Evolutionary conservation across 2,113 vertebrate genomes (phyloP), one percentile per base, ranked within the genome.

Genomic region (Ptychochromis oligacanthus): DNA sequence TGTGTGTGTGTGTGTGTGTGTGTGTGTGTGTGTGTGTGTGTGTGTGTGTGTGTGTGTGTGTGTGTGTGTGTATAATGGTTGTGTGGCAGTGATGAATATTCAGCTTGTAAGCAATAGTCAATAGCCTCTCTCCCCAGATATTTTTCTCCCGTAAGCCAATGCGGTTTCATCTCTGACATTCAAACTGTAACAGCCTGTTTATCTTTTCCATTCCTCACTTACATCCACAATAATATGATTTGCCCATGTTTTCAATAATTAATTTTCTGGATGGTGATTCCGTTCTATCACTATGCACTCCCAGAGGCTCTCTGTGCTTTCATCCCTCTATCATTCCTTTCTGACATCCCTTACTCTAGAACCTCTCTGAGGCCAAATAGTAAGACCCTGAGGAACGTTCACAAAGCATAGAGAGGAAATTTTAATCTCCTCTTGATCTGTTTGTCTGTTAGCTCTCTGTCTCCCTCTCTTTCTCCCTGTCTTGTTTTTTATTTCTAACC

Each of bases 221-320:
- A 88, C 90, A 92, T 83, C 83, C 91, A 87, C 90, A 90, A 90
- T 87, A 88, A 93, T 89, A 87, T 77, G 86, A 93, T 92, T 92
- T 86, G 75, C 80, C 62, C 78, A 24, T 92, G 89, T 92, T 92
- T 92, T 93, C 91, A 93, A 90, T 93, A 93, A 93, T 93, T 92
- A 84, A 94, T 94, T 93, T 95, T 93, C 79, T 92, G 90, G 81
- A 84, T 88, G 89, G 80, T 85, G 85, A 91, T 84, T 90, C 91
- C 20, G 38, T 64, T 92, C 79, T 75, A 87, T 86, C 83, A 26
- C 43, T n/a, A 18, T 24, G 2, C 86, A 72, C 78, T 87, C 90
- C 92, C 89, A 57, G 10, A 88, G 92, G 93, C 87, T 34, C 22
- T 60, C 17, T 57, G 46, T 64, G 70, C 81, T 91, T 86, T 88